phyloP scores from a whole-genome alignment of 1,140 invertebrate species.

The Triops longicaudatus region DNA sequence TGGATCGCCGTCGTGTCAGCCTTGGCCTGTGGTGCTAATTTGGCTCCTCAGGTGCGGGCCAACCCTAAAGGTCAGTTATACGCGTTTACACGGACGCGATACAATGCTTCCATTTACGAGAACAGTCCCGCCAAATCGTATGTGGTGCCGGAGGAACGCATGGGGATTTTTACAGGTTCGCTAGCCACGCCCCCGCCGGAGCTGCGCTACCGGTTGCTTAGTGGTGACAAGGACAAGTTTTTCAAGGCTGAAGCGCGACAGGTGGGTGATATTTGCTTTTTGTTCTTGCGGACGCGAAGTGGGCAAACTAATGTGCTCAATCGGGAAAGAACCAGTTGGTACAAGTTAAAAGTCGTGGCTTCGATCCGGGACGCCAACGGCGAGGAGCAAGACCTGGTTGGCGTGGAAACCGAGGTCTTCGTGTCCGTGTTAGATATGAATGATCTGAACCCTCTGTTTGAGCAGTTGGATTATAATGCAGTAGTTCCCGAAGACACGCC shows the following conservation, averaged over 20 bases:
- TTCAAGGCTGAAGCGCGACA: constrained; percentile 82
- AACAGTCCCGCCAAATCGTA: constrained; percentile 82
- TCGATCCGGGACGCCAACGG: constrained; percentile 48
- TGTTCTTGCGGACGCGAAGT: constrained; percentile 74
- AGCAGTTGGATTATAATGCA: constrained; percentile 72
- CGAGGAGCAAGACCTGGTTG: constrained; percentile 45
- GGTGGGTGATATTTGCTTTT: constrained; percentile 89
- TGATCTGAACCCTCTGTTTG: constrained; percentile 85
- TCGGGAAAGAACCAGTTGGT: constrained; percentile 76
- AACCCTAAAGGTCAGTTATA: constrained; percentile 32
- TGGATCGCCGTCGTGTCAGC: not conserved
- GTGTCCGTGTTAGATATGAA: constrained; percentile 81
- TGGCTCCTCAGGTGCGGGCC: not conserved
- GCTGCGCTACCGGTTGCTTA: constrained; percentile 72
- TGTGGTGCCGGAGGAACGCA: constrained; percentile 52
- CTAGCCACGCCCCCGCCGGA: constrained; percentile 37
- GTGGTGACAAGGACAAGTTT: constrained; percentile 76
- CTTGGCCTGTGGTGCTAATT: not conserved
- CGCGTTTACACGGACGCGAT: constrained; percentile 61
- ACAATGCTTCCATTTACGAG: constrained; percentile 87
- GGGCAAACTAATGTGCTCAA: constrained; percentile 77
- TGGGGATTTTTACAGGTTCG: constrained; percentile 53
- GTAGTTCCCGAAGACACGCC: constrained; percentile 83
- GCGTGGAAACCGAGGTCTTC: constrained; percentile 62
- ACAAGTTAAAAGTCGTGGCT: constrained; percentile 70